Evolutionary conservation across 2,888 invertebrate genomes (phyloP).

Genomic region (Ormyrus labotus): DNA sequence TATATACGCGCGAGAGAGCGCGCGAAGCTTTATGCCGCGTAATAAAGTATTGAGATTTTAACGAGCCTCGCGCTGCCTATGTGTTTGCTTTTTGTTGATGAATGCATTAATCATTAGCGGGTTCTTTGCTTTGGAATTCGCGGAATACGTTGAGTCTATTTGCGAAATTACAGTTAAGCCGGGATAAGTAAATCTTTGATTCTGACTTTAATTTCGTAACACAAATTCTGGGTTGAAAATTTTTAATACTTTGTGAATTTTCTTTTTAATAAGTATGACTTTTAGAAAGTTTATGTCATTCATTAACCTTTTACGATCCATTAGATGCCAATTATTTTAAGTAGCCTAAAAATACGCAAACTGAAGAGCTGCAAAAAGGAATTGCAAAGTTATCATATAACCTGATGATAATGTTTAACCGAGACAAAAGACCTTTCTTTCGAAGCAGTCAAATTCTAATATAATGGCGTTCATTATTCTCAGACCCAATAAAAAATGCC

Average conservation of each 20-base stretch:
- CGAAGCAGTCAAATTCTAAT: background rate
- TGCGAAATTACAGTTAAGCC: background rate
- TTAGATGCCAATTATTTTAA: background rate
- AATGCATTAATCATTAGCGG: conserved; percentile 10
- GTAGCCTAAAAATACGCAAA: no score
- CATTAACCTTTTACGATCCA: background rate
- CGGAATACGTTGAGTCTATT: background rate
- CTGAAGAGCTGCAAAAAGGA: background rate
- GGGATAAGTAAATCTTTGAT: no score
- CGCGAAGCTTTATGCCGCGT: conserved; percentile 32
- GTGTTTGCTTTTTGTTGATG: conserved; percentile 23
- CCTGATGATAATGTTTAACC: background rate
- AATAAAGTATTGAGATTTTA: conserved; percentile 45
- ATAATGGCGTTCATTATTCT: no score
- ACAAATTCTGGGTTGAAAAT: background rate
- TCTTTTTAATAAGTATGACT: background rate
- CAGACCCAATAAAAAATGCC: background rate
- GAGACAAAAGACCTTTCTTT: background rate
- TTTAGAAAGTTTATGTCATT: background rate
- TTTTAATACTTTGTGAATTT: background rate
- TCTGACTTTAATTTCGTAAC: no score
- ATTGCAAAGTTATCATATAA: background rate
- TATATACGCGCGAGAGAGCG: background rate
- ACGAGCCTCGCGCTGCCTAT: conserved; percentile 30
- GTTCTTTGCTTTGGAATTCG: conserved; percentile 8